Evolutionary conservation across 2,797 vertebrate species (phyloP).

Genomic region (Sebastes steindachneri): DNA sequence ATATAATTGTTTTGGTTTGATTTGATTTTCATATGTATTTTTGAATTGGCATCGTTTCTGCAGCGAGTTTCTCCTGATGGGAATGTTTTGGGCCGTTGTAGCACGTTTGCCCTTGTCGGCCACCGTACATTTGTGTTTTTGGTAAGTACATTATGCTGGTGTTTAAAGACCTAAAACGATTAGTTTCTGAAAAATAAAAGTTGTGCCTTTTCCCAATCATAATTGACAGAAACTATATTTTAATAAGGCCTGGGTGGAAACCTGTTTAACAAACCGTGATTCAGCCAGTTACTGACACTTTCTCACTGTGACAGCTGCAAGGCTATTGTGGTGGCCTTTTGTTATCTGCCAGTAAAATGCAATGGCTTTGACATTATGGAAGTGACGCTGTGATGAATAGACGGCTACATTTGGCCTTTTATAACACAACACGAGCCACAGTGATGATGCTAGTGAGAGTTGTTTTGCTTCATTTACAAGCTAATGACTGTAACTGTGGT

Average conservation of each 20-base stretch:
- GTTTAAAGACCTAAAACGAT: background rate
- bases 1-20: too few relatives aligned
- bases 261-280: conserved; percentile 11
- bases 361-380: conserved; percentile 25
- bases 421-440: background rate
- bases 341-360: conserved; percentile 29
- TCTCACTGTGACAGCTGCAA: conserved; percentile 31
- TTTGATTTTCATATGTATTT: too few relatives aligned
- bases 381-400: conserved; percentile 16
- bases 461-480: background rate
- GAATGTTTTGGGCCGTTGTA: too few relatives aligned
- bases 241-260: background rate
- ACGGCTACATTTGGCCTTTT: conserved; percentile 14
- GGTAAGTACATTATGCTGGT: background rate
- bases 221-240: background rate
- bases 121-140: background rate
- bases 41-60: too few relatives aligned
- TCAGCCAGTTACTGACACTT: conserved; percentile 10
- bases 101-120: too few relatives aligned
- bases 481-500: background rate
- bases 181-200: background rate
- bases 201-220: background rate
- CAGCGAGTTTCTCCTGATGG: background rate
- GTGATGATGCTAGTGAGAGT: background rate
- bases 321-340: conserved; percentile 31